Base-by-base conservation (phyloP, 1,140 invertebrate species). In the Calephelis virginiensis region DNA sequence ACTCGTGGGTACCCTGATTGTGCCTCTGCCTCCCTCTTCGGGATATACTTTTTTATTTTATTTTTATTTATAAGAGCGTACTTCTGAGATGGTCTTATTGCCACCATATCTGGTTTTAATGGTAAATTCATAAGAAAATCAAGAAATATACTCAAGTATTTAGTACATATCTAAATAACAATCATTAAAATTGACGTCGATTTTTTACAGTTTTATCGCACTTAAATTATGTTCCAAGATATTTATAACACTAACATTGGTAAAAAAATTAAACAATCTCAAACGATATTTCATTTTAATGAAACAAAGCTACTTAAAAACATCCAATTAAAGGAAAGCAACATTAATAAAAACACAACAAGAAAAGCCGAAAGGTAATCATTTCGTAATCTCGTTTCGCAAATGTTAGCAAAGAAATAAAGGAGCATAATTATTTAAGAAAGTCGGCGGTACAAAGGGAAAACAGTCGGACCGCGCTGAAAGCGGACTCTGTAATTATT, bases 371-470 rank as follows among this genome's bases (percentile, higher is more conserved):
- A 76, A 80, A 81, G 74, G 74, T 80, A 84, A 80, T 75, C 76
- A 81, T 75, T 76, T 48, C 60, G 64, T 81, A 84, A 86, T 86
- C 83, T 82, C 64, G 76, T 86, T 84, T 82, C 64, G 68, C 71
- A 75, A 78, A 84, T 84, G 77, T 86, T 86, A 78, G 74, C 62
- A 63, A 67, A 76, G 77, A 76, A 73, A 75, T 74, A 78, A 79
- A 71, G 70, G 67, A 76, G 75, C 61, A 66, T 84, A 86, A 86
- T 86, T 86, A 86, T 84, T 84, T 82, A 82, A 84, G 76, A 76
- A 78, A 77, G 70, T 80, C 76, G 70, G 64, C 48, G 59, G 49
- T 61, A 75, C 73, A 77, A 78, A 74, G 78, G 73, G 72, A 63
- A 56, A 37, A 53, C 50, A 64, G 61, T 53, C 43, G 47, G 70